Evolutionary conservation across 37 sponge, comb jelly and placozoan species (phyloP).

Genomic region (Hexactinellida sp.): DNA sequence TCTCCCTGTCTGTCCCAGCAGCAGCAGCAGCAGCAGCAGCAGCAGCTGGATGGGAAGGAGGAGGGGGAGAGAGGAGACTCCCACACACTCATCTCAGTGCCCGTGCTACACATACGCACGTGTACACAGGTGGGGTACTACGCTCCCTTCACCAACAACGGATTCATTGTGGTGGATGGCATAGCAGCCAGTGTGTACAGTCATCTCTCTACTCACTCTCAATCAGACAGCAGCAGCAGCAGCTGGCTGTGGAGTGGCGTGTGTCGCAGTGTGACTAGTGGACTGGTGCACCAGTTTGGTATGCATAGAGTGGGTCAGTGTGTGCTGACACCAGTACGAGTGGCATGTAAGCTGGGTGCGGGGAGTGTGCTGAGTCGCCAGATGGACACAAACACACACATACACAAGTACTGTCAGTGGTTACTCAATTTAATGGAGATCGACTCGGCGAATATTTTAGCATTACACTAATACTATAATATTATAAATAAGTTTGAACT

Average conservation of each 20-base stretch:
- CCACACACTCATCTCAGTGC: not conserved
- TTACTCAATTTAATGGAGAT: too few relatives aligned
- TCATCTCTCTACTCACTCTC: conserved; percentile 1
- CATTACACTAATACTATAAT: too few relatives aligned
- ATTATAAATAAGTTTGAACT: too few relatives aligned
- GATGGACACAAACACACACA: not conserved
- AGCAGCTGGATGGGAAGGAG: not conserved
- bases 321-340: conserved; percentile 16
- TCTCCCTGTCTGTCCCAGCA: not conserved
- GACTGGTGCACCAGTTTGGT: conserved; percentile 7
- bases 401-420: conserved; percentile 15
- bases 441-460: too few relatives aligned
- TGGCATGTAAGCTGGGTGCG: not conserved
- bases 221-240: not conserved
- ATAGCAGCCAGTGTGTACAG: conserved; percentile 13
- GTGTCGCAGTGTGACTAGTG: not conserved
- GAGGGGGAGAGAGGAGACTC: not conserved
- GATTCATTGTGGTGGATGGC: conserved; percentile 8
- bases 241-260: not conserved
- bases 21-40: not conserved
- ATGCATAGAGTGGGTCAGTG: conserved; percentile 13
- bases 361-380: not conserved
- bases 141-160: conserved; percentile 14
- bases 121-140: conserved; percentile 3
- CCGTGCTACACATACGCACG: not conserved